Percentiles rank a stretch among this genome's conserved stretches.
Evolutionary conservation across 2,797 vertebrate species (phyloP).

Genomic region (Allobates femoralis): DNA sequence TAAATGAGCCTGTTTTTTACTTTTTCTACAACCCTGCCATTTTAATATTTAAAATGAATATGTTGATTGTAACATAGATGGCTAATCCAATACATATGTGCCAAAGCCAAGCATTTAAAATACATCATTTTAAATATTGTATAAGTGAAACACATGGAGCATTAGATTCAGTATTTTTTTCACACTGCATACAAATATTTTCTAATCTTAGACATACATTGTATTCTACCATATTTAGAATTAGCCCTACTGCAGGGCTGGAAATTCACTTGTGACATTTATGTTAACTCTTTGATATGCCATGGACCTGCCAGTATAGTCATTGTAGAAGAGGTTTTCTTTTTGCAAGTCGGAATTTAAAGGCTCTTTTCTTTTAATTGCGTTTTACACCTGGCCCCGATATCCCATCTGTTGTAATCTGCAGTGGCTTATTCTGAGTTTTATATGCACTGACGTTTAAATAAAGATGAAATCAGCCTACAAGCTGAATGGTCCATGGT

Average conservation of each 20-base stretch:
- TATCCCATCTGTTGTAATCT: slow-evolving; percentile 19
- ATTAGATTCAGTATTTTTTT: slow-evolving; percentile 15
- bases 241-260: not conserved
- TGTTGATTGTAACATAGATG: no score
- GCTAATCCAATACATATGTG: no score
- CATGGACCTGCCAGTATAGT: not conserved
- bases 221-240: not conserved
- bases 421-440: slow-evolving; percentile 27
- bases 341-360: not conserved
- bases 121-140: no score
- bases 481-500: slow-evolving; percentile 26
- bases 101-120: no score
- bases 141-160: slow-evolving; percentile 20
- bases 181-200: not conserved
- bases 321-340: not conserved
- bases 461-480: slow-evolving; percentile 10
- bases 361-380: not conserved
- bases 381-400: slow-evolving; percentile 41
- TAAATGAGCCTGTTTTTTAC: no score
- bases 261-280: not conserved
- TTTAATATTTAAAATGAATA: no score
- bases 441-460: slow-evolving; percentile 47
- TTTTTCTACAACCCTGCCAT: no score
- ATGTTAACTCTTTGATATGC: slow-evolving; percentile 8
- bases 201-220: slow-evolving; percentile 4